Conservation (phyloP, 37 sponge, comb jelly and placozoan species). For the Mnemiopsis leidyi region DNA sequence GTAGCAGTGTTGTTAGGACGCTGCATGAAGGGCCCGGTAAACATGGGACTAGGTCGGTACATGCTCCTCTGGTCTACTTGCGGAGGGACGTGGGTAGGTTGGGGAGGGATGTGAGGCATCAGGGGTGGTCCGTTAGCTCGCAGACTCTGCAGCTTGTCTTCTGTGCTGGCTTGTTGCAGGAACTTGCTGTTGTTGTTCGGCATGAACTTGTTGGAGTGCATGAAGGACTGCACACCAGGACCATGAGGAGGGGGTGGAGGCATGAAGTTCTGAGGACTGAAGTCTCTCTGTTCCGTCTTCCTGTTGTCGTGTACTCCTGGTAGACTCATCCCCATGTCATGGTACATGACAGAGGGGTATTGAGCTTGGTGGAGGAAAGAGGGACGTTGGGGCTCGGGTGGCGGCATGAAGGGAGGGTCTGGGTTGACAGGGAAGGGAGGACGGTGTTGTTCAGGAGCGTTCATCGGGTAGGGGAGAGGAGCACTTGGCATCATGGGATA, state of each 20-base stretch:
- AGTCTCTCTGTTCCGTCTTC: constrained; percentile 46
- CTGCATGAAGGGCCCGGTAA: constrained; percentile 51
- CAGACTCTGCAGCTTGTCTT: constrained; percentile 28
- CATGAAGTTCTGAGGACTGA: constrained; percentile 51
- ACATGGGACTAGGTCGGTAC: constrained; percentile 59
- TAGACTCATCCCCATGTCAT: constrained; percentile 15
- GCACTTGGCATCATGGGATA: constrained; percentile 49
- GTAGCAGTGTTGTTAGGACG: constrained; percentile 2
- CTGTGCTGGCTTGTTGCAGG: background rate
- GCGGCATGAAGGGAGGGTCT: constrained; percentile 54
- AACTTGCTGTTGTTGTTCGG: constrained; percentile 7
- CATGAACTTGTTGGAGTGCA: constrained; percentile 65
- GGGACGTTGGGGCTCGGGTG: constrained; percentile 50
- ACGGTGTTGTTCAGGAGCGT: constrained; percentile 57
- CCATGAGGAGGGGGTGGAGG: constrained; percentile 35
- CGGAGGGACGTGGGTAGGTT: background rate
- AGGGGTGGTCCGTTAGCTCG: constrained; percentile 5
- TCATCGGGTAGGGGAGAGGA: constrained; percentile 50
- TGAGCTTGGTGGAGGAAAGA: constrained; percentile 14
- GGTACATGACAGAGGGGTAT: constrained; percentile 63
- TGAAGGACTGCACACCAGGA: constrained; percentile 1
- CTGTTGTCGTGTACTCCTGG: constrained; percentile 38
- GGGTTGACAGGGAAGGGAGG: constrained; percentile 58
- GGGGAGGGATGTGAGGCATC: constrained; percentile 25
- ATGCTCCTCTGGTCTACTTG: constrained; percentile 55